Base-by-base conservation (phyloP, 2,113 vertebrate genomes). In the Bombycilla garrulus region DNA sequence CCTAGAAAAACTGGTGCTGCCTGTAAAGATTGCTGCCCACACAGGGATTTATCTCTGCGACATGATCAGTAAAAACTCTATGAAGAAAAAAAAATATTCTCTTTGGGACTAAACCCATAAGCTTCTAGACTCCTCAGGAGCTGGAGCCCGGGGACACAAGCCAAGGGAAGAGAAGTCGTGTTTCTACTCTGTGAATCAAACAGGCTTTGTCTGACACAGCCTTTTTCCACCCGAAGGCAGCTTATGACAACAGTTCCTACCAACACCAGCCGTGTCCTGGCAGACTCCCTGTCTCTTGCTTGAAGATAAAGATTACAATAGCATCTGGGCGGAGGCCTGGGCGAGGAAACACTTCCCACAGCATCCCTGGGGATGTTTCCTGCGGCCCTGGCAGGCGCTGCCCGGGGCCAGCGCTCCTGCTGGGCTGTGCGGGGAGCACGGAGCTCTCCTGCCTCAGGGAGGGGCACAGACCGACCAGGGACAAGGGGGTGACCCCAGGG, bases 261-360 rank as follows among this genome's bases (percentile, higher is more conserved):
- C 91, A 93, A 92, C 92, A 93, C 33, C 64, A 83, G 90, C 85
- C 50, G 0, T 2, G 2, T 80, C 62, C 85, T 94, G 96, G 93
- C 93, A 96, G 90, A 80, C 79, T 92, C 92, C 38, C 74, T 57
- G 92, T 84, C 96, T 93, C 95, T 88, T 60, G 14, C 74, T 73
- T 29, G 90, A 48, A 97, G 90, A 97, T 92, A 95, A 93, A 93
- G 90, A 93, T 53, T 89, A 91, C 90, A 96, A 93, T 79, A 72
- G 90, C 92, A 90, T 91, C 84, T 84, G 93, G 87, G 93, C 9
- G 72, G 93, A 57, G 93, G 81, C 87, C 80, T 89, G 78, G 53
- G 50, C 1, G 2, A 93, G 87, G 93, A 91, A 95, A 85, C 3
- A 0, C 78, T 94, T 89, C 85, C 66, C 87, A 47, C 85, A 77